Base-by-base conservation (phyloP, 2,797 vertebrate species). In the Tamandua tetradactyla region DNA sequence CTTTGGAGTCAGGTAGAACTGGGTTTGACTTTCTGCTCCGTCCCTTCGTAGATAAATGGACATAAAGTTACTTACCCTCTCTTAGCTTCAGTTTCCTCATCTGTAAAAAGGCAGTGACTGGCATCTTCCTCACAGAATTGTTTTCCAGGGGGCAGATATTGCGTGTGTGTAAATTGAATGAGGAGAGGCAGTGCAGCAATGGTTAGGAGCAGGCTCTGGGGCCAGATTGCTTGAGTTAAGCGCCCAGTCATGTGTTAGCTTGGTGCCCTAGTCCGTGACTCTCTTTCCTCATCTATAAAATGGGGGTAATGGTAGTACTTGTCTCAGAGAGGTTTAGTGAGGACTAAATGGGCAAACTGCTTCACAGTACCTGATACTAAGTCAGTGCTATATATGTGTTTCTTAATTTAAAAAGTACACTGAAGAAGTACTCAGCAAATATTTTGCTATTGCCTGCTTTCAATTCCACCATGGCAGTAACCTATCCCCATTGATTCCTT, bases 361-460 rank as follows among this genome's bases (percentile, higher is more conserved):
- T 84, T 42, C 5, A 17, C 23, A 10, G 32, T 20, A 1, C 59
- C 40, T 35, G 35, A 7, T 32, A 35, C 3, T 66, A 55, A 76
- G n/a, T 47, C 49, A 81, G 15, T 27, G 2, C 44, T 69, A 30
- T n/a, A 25, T 13, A 40, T 2, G 1, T 35, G 1, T 52, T 62
- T 84, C 52, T 90, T 91, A 80, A 75, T 47, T 55, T 94, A 55
- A 80, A 52, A 87, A 64, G 8, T 88, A 10, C 23, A n/a, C 57
- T 72, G 27, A 72, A 55, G n/a, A 72, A n/a, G 37, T 3, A 0
- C 82, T 84, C 71, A 75, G 7, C 55, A 61, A 37, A 72, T 57
- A 44, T 40, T 72, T 84, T 84, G 47, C 61, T 68, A 61, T 52
- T 23, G 11, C 18, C 12, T 62, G n/a, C 25, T 5, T 89, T 83